Base-by-base conservation (phyloP, 2,797 vertebrate genomes). In the Echiichthys vipera region DNA sequence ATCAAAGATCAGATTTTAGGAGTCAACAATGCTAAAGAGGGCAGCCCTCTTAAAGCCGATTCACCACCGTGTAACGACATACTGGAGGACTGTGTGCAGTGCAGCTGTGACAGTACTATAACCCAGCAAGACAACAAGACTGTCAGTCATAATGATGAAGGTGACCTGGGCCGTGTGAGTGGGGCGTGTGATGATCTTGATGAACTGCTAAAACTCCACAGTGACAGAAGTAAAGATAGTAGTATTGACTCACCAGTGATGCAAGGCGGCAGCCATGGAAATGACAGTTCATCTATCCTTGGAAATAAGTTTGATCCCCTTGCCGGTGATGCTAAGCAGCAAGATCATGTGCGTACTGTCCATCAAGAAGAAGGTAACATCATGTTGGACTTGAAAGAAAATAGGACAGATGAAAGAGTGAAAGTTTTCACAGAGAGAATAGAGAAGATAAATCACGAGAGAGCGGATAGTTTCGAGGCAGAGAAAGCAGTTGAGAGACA, bases 21-120 rank as follows among this genome's bases (percentile, higher is more conserved):
- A 22, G 58, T 72, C 30, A 81, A 29, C 39, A 59, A 72, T 10
- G 80, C 80, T 46, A 72, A 65, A 81, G 89, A 87, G 68, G 75
- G 56, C 64, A 85, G 80, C 42, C 74, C 82, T 50, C 71, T 84
- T n/a, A 89, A 93, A 80, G 84, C 83, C 18, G 85, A 92, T 63
- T 83, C 80, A 29, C 84, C 88, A 47, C 90, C 83, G 0, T 49
- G 59, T 66, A 73, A 70, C 1, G 71, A 86, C 78, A 71, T 66
- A 54, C 83, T 65, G 65, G 84, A 86, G 12, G 85, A 89, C 42
- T 71, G 83, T 58, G 77, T 84, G 49, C 83, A 68, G 58, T 15
- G 49, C 77, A 78, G 65, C 71, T 84, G 76, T 77, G 85, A 87
- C 69, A 53, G 71, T 22, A 51, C 55, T 46, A 18, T 15, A 59